Percentiles rank a stretch among this genome's conserved stretches.
Evolutionary conservation across 2,113 vertebrate genomes (phyloP).

Genomic region (Tupaia chinensis): DNA sequence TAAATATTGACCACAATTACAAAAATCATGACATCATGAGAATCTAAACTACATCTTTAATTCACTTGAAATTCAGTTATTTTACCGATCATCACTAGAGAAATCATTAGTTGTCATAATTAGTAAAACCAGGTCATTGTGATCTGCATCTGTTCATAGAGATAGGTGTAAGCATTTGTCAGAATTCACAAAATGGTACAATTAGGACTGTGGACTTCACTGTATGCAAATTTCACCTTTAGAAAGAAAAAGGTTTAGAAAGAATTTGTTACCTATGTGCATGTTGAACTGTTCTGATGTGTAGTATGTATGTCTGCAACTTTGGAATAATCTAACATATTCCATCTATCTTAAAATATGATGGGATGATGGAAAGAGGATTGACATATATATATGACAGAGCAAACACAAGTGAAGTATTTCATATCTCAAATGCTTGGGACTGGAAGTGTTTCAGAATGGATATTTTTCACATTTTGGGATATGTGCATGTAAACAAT

Average conservation of each 20-base stretch:
- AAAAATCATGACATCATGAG: background rate
- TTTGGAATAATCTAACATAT: constrained; percentile 34
- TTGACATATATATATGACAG: background rate
- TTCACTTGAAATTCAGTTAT: constrained; percentile 35
- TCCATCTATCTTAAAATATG: background rate
- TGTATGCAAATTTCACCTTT: background rate
- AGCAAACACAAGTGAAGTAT: too few species aligned
- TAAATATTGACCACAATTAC: background rate
- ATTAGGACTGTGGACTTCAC: background rate
- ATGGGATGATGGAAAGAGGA: background rate
- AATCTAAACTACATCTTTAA: background rate
- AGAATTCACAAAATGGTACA: too few species aligned
- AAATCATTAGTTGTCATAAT: background rate
- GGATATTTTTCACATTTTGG: too few species aligned
- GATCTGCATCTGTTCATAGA: background rate
- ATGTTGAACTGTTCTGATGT: background rate
- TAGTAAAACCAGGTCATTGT: constrained; percentile 25
- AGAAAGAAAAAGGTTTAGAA: background rate
- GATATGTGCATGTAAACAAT: too few species aligned
- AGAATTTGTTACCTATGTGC: background rate
- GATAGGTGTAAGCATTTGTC: background rate
- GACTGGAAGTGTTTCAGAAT: too few species aligned
- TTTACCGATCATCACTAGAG: background rate
- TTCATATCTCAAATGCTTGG: too few species aligned
- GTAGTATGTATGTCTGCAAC: background rate